Evolutionary conservation across 2,888 invertebrate species (phyloP), one percentile per base, ranked within the genome.

Genomic region (Baronia brevicornis): DNA sequence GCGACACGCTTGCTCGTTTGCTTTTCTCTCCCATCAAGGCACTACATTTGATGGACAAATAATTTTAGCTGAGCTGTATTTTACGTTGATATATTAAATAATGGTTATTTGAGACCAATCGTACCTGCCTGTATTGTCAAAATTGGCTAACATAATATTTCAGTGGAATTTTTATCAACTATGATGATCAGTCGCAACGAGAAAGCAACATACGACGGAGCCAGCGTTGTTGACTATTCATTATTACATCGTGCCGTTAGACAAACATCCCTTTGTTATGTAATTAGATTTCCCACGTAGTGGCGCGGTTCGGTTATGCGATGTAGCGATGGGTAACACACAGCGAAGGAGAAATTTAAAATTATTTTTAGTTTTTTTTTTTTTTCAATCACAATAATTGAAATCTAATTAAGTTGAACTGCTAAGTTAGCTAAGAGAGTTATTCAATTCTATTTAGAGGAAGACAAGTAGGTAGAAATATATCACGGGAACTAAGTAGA

Each of bases 191-290:
- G 60, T 61, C 59, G 48, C 43, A 44, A 50, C 34, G 44, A 32
- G 42, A 42, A 38, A 48, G 54, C 56, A 57, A 51, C 52, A 15
- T 17, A 15, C 55, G 53, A 50, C 61, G 60, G 48, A 50, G 52
- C 50, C 54, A 52, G 52, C 54, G 46, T n/a, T 80, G 78, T 82
- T 80, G 68, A 71, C 77, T 77, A 79, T 80, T 78, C 73, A 79
- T 79, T 75, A 79, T 60, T 70, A 66, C 73, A 71, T 69, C 68
- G 69, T 66, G 53, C 61, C 60, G 57, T 58, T 67, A 73, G 53
- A 65, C 70, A 78, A 79, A 78, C 74, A 78, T 66, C 58, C 48
- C 52, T 35, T 33, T 59, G 60, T 60, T 67, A 60, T 68, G 70
- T 69, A 77, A 78, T 75, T 73, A 72, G 63, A 71, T 70, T 70